phyloP scores from a whole-genome alignment of 2,888 invertebrate genomes.

The Sylvicola fuscatus region DNA sequence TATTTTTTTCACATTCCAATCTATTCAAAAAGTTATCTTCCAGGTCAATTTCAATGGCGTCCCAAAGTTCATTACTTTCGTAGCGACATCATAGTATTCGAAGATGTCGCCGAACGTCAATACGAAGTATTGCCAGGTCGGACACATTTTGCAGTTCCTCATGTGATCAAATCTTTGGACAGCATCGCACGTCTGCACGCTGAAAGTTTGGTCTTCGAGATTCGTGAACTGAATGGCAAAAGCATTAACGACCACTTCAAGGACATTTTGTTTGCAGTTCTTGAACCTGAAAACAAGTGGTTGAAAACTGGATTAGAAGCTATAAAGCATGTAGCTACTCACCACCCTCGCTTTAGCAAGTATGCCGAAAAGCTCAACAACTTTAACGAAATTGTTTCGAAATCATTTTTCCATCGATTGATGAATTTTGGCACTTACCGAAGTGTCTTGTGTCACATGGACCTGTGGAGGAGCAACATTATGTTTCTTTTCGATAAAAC shows the following conservation, averaged over 20 bases:
- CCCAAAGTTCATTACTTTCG: conserved; percentile 24
- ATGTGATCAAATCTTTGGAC: conserved; percentile 22
- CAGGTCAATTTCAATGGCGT: conserved; percentile 11
- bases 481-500: conserved; percentile 12
- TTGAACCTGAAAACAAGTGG: conserved; percentile 13
- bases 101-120: conserved; percentile 21
- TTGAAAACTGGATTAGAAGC: conserved; percentile 12
- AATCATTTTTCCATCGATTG: too few species aligned
- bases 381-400: too few species aligned
- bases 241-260: conserved; percentile 13
- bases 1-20: not conserved
- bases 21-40: not conserved
- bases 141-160: conserved; percentile 19
- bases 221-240: conserved; percentile 8
- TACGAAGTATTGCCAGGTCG: conserved; percentile 15
- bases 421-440: conserved; percentile 7
- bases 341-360: conserved; percentile 1
- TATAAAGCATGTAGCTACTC: not conserved
- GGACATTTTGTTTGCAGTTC: conserved; percentile 12
- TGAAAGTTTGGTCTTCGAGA: conserved; percentile 23
- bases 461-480: conserved; percentile 16
- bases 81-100: conserved; percentile 23
- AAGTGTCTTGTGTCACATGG: conserved; percentile 16
- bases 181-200: conserved; percentile 26
- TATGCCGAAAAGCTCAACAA: not conserved